Base-by-base conservation (phyloP, 2,888 invertebrate species). In the Congeria kusceri region DNA sequence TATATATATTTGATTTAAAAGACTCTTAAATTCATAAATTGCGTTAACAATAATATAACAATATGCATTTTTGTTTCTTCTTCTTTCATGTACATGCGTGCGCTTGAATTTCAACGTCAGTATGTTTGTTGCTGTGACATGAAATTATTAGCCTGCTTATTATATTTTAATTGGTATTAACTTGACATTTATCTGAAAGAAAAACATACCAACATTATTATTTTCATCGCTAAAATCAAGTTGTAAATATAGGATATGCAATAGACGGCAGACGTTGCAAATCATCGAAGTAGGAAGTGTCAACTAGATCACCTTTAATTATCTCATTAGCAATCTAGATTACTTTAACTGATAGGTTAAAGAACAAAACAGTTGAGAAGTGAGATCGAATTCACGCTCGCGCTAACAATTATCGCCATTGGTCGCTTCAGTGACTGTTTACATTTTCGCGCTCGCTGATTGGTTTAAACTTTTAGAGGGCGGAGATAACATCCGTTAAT, bases 361-460 rank as follows among this genome's bases (percentile, higher is more conserved):
- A 28, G 58, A 57, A 72, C 58, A 64, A 46, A 29, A 64, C 46
- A 0, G 58, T 46, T 56, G 57, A 44, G 44, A 27, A 64, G 25
- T 57, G 23, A 57, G 46, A 64, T 64, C n/a, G 27, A 20, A 49
- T 64, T 49, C 70, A 56, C 70, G 57, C 68, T 68, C 46, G 70
- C 47, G 47, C 56, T 68, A 69, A 71, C 62, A 73, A 69, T 80
- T 80, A 53, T 73, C 66, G 56, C 53, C 23, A 66, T 80, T 80
- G 73, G 72, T 53, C 69, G 76, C 73, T 57, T 56, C 61, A 49
- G n/a, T 62, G 73, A 63, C 61, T 56, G 71, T 73, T 71, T 57
- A 76, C 73, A 72, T 66, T 18, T 69, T 46, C 64, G 27, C 77
- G 68, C 66, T 44, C 39, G 47, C 61, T 65, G 69, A 83, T 83